phyloP scores from a whole-genome alignment of 30 jellyfish, hydroid and myxozoan genomes.

The Aurelia sp. region DNA sequence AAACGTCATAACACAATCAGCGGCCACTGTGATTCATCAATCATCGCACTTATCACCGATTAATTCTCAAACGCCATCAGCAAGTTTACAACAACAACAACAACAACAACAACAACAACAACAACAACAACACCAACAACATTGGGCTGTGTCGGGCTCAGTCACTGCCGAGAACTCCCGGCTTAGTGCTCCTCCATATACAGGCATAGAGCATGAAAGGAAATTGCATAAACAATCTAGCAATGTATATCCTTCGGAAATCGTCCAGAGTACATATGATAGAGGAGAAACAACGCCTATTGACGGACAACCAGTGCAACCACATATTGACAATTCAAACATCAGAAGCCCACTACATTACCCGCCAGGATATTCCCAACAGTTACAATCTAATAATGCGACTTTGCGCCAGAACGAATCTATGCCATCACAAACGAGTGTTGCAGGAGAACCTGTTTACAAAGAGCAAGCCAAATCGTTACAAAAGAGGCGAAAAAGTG shows the following conservation, averaged over 20 bases:
- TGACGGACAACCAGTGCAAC: background rate
- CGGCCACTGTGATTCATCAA: slow-evolving; percentile 10
- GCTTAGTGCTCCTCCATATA: background rate
- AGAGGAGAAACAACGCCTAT: background rate
- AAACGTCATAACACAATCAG: slow-evolving; percentile 19
- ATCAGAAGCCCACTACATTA: slow-evolving; percentile 25
- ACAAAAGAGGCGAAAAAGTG: slow-evolving; percentile 35
- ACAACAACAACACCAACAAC: slow-evolving; percentile 39
- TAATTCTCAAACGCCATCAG: slow-evolving; percentile 15
- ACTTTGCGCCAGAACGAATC: background rate
- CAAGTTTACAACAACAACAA: slow-evolving; percentile 21
- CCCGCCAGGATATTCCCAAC: slow-evolving; percentile 31
- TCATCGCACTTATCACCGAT: background rate
- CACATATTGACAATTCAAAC: slow-evolving; percentile 2
- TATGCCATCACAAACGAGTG: background rate
- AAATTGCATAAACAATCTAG: slow-evolving; percentile 4
- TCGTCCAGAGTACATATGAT: background rate
- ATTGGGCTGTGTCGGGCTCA: slow-evolving; percentile 17
- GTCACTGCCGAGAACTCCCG: background rate
- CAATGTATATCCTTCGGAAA: slow-evolving; percentile 27
- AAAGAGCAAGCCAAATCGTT: slow-evolving; percentile 27
- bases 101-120: slow-evolving; percentile 44
- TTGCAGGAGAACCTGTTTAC: slow-evolving; percentile 3
- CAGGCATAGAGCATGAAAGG: background rate
- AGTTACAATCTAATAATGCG: background rate